Evolutionary conservation across 2,888 invertebrate species (phyloP).

Genomic region (Callosobruchus maculatus): DNA sequence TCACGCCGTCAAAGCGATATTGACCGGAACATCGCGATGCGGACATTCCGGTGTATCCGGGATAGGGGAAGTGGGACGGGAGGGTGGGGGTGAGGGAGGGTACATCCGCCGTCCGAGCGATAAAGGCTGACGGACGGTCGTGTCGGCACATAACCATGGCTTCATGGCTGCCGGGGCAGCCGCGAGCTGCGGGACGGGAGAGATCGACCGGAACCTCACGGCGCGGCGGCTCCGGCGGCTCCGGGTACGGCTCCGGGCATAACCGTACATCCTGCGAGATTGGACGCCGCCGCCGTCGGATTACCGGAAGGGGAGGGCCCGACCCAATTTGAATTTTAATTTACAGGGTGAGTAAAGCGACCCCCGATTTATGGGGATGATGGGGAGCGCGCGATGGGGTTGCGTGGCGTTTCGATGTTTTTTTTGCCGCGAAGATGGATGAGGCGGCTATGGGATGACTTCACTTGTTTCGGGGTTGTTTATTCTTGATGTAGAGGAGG

Average conservation of each 20-base stretch:
- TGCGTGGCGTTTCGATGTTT: conserved; percentile 14
- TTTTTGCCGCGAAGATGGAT: background rate
- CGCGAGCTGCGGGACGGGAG: conserved; percentile 35
- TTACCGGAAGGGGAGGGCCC: conserved; percentile 37
- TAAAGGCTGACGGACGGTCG: background rate
- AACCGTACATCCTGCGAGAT: conserved; percentile 52
- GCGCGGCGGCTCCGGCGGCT: no score
- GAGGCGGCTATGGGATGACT: background rate
- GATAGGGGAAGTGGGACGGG: background rate
- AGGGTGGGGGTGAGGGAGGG: background rate
- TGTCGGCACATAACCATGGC: conserved; percentile 33
- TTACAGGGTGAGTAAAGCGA: conserved; percentile 46
- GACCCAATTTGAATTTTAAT: conserved; percentile 51
- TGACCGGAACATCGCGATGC: background rate
- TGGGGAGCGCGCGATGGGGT: conserved; percentile 26
- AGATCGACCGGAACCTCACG: conserved; percentile 49
- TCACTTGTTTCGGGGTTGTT: background rate
- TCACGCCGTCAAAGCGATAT: background rate
- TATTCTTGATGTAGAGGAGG: no score
- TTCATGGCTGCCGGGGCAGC: conserved; percentile 18
- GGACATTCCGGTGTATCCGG: background rate
- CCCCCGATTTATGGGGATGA: conserved; percentile 40
- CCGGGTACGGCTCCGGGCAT: conserved; percentile 15
- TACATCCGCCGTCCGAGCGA: background rate
- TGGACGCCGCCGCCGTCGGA: conserved; percentile 41